Evolutionary conservation across 2,797 vertebrate genomes (phyloP).

Genomic region (Syngnathus rostellatus): DNA sequence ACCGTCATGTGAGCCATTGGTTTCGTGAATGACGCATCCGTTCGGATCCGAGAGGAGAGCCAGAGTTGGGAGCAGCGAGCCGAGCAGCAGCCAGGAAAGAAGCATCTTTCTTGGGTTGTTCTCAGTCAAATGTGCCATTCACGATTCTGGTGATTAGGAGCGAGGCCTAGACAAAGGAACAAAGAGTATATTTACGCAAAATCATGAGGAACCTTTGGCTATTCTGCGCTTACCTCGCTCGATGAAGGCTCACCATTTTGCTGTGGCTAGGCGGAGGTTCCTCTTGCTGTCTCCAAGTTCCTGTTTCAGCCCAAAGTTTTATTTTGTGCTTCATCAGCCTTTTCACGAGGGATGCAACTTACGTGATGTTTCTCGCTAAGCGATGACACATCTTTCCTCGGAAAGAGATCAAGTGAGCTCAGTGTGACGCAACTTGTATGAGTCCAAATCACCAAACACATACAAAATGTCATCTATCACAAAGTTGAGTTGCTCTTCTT

Average conservation of each 20-base stretch:
- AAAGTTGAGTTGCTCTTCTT: neutral
- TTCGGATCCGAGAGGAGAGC: constrained; percentile 15
- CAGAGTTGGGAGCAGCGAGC: constrained; percentile 10
- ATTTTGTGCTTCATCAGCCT: constrained; percentile 8
- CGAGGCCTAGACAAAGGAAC: neutral
- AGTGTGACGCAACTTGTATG: neutral
- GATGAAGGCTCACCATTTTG: constrained; percentile 1
- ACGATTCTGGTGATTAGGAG: neutral
- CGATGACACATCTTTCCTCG: neutral
- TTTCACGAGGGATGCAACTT: neutral
- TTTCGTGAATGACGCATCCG: constrained; percentile 4
- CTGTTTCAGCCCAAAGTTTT: constrained; percentile 31
- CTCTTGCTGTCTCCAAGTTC: constrained; percentile 12
- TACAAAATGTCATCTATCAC: too few species aligned
- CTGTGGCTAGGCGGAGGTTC: constrained; percentile 35
- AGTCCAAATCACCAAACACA: neutral
- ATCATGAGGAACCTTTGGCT: neutral
- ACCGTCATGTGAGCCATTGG: constrained; percentile 23
- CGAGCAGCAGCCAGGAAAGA: constrained; percentile 29
- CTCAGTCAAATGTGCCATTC: neutral
- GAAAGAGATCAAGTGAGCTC: too few species aligned
- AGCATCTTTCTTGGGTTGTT: constrained; percentile 17
- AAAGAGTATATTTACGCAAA: neutral
- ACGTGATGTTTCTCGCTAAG: neutral
- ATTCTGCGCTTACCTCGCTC: constrained; percentile 4